A percentile compares a stretch with the other conserved stretches of the same genome.
Conservation (phyloP, 1,140 invertebrate species). For the Orius insidiosus region DNA sequence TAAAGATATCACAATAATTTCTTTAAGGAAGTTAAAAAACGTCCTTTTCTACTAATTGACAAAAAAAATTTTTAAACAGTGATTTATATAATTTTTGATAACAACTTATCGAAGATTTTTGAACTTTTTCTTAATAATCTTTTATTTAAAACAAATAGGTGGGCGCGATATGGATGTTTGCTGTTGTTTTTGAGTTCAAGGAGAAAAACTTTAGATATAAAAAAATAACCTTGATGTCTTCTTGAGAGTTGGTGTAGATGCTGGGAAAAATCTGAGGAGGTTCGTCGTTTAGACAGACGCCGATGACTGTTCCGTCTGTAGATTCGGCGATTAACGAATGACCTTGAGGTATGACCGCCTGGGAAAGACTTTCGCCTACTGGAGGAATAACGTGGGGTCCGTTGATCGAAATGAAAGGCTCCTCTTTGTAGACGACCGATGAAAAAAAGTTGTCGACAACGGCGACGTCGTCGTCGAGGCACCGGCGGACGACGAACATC, state of each 20-base stretch:
- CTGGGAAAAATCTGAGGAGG: slow-evolving; percentile 5
- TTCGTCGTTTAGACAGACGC: slow-evolving; percentile 6
- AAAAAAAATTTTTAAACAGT: not conserved
- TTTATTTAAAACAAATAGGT: too few relatives aligned
- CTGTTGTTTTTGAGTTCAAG: too few relatives aligned
- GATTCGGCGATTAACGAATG: slow-evolving; percentile 3
- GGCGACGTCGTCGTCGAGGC: not conserved
- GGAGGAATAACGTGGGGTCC: not conserved
- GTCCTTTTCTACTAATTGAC: not conserved
- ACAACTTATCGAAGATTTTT: too few relatives aligned
- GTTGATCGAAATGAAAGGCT: slow-evolving; percentile 2
- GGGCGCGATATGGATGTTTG: too few relatives aligned
- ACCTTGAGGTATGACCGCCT: slow-evolving; percentile 7
- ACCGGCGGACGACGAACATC: slow-evolving; percentile 6
- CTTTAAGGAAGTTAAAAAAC: too few relatives aligned
- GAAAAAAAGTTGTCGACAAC: slow-evolving; percentile 5
- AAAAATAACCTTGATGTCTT: slow-evolving; percentile 13
- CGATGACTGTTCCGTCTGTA: slow-evolving; percentile 4
- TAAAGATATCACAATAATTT: too few relatives aligned
- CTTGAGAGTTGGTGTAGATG: slow-evolving; percentile 8
- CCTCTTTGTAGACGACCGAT: slow-evolving; percentile 2
- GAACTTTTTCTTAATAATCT: too few relatives aligned
- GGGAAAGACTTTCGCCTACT: not conserved
- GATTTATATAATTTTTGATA: too few relatives aligned
- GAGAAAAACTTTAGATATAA: too few relatives aligned